Base-by-base conservation (phyloP, 92 coral and sea anemone species). In the Phenganax subtilis region DNA sequence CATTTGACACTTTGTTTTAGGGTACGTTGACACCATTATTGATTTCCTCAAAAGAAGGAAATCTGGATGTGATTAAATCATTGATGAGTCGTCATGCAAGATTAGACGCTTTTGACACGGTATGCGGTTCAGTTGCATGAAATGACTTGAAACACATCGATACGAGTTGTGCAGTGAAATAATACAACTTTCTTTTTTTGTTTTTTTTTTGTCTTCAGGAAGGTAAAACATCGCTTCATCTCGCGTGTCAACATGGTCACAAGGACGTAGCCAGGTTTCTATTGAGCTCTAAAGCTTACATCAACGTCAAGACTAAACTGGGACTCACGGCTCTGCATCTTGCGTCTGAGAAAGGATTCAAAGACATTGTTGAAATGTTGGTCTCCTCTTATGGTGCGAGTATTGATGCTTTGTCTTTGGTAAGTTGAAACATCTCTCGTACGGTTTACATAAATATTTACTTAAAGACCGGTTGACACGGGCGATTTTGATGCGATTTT, bases 321-420 rank as follows among this genome's bases (percentile, higher is more conserved):
- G 98, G 97, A 1, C 85, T 94, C 55, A 92, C 98, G 47, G 91
- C 98, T 10, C 85, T 94, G 25, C 98, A 94, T 86, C 89, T 92
- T 59, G 98, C 98, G 9, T 89, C 96, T 14, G 90, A 94, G 81
- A 90, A 88, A 54, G 98, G 98, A 10, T 96, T 90, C 61, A 88
- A 90, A 87, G 97, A 90, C 54, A 90, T 94, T 44, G 98, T 94
- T 44, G 97, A 93, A 9, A 90, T 91, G 55, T 86, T 94, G 17
- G 96, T 92, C 17, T 89, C 92, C 29, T 89, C 80, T 8, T 89
- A 84, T 85, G 86, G 88, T 77, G 98, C 97, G 0, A 89, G 96
- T 77, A 93, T 94, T n/a, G 98, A 94, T 55, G 98, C 98, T 9
- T 84, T 94, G 53, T 92, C 98, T 15, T 82, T 94, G 97, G 98